These are phyloP conservation scores for Carpatolechia fugitivella DNA, from an alignment of 2,888 invertebrate species.

Conservation along the genomic window DNA sequence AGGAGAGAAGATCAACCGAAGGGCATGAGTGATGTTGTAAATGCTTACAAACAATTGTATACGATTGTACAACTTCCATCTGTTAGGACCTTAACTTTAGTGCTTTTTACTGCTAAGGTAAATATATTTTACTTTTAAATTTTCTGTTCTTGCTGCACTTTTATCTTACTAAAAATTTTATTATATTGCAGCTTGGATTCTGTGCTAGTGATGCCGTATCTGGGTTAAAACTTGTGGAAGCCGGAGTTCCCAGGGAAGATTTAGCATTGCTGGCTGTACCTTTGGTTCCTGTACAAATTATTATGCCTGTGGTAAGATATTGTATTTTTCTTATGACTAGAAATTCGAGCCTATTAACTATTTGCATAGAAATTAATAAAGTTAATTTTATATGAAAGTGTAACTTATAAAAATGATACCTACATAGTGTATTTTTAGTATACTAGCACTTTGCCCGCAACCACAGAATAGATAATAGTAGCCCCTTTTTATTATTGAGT, in stretches of 20 bases:
- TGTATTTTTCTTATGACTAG: background rate
- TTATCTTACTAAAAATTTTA: background rate
- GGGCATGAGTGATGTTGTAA: constrained; percentile 63
- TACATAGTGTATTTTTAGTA: too few relatives aligned
- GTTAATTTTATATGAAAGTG: too few relatives aligned
- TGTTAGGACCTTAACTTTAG: constrained; percentile 86
- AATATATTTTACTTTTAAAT: background rate
- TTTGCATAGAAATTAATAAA: too few relatives aligned
- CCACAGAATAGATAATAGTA: too few relatives aligned
- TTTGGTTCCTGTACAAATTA: constrained; percentile 94
- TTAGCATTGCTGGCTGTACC: constrained; percentile 96
- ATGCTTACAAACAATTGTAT: constrained; percentile 91
- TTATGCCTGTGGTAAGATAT: constrained; percentile 90
- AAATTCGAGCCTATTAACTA: background rate
- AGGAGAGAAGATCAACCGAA: constrained; percentile 49
- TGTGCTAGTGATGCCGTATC: constrained; percentile 97
- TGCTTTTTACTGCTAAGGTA: constrained; percentile 95
- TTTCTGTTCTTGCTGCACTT: too few relatives aligned
- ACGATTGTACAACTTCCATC: constrained; percentile 91
- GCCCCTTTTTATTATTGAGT: too few relatives aligned
- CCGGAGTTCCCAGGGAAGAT: constrained; percentile 97
- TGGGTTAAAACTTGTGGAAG: constrained; percentile 95
- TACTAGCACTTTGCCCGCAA: too few relatives aligned
- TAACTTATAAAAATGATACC: too few relatives aligned
- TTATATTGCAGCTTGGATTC: constrained; percentile 88